Evolutionary conservation across 2,797 vertebrate species (phyloP), one percentile per base, ranked within the genome.

Genomic region (Podarcis siculus): DNA sequence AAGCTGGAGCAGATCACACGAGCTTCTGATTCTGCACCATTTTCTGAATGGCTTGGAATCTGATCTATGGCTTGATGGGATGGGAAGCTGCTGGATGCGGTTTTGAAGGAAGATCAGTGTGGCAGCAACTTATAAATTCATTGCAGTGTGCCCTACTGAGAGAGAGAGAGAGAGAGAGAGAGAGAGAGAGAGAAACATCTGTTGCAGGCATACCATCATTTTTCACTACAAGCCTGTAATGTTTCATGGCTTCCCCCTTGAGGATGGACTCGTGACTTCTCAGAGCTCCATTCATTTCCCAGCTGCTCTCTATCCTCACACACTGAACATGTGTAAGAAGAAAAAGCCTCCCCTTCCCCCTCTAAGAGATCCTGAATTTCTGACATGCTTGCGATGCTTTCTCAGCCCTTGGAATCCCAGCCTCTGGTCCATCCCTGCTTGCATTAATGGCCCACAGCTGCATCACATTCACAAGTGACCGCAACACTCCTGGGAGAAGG

Each of bases 261-360:
- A 37, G 73, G 64, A 8, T 39, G 5, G 77, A 4, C 0, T 73
- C 0, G 2, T 13, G 82, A 85, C 58, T 45, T 67, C 2, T 64
- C 15, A 37, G 83, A 86, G 35, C 12, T 10, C 64, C 30, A 35
- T 75, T 5, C 8, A 0, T 75, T 67, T n/a, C 75, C 88, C 94
- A 93, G 93, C 91, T 94, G 92, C 39, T 93, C 92, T 32, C 91
- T 39, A 79, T 75, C 86, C 75, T 90, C 86, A 79, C 61, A n/a
- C 67, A 30, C 55, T 39, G 25, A 91, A 32, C 45, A 45, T 8
- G 85, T 85, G 79, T 30, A 78, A 79, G 90, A 88, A 37, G 88
- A 85, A 89, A 79, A 91, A 80, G 37, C 89, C 88, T 49, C 15
- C 0, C 45, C 72, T 89, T 73, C 79, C 88, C 86, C 0, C 49